Conservation (phyloP, 2,888 invertebrate genomes). For the Metopia argyrocephala region DNA sequence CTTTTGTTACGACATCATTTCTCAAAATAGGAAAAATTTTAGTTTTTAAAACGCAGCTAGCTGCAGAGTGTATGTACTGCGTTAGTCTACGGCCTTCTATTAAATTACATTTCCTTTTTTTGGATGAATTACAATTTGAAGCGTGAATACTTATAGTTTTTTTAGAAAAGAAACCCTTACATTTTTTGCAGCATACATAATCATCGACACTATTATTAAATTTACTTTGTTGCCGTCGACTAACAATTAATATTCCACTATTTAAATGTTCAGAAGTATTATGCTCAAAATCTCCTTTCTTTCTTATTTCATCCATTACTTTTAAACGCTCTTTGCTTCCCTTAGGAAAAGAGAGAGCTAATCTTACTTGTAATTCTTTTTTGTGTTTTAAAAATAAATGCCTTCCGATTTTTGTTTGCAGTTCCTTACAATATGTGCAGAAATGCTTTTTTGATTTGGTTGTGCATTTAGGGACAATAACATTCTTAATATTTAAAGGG, state of each 20-base stretch:
- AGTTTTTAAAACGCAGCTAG: background rate
- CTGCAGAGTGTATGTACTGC: slow-evolving; percentile 5
- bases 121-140: background rate
- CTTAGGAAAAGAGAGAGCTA: no score
- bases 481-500: background rate
- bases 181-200: no score
- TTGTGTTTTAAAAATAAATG: background rate
- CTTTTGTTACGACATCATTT: background rate
- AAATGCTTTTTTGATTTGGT: background rate
- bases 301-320: background rate
- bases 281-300: background rate
- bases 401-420: background rate
- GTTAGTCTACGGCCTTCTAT: background rate
- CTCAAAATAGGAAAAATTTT: background rate
- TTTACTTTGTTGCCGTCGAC: background rate
- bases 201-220: background rate
- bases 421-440: background rate
- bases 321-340: background rate
- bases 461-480: background rate
- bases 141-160: background rate
- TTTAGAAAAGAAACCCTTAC: no score
- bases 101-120: background rate
- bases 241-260: background rate
- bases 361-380: no score
- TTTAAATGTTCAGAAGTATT: background rate